Base-by-base conservation (phyloP, 1,140 invertebrate genomes). In the Caenorhabditis tropicalis region DNA sequence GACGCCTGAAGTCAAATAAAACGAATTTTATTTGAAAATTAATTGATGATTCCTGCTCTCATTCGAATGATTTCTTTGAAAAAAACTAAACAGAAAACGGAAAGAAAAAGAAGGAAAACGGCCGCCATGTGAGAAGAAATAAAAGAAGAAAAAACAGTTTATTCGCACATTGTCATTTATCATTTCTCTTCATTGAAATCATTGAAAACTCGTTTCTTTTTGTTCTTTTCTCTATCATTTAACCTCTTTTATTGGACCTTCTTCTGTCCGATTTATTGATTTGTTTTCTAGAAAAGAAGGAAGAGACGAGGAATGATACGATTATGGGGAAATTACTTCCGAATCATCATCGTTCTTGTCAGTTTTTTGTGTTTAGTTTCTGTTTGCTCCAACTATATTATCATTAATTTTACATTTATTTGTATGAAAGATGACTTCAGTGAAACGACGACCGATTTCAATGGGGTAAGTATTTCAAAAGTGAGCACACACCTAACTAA, bases 381-480 rank as follows among this genome's bases (percentile, higher is more conserved):
- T 24, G 60, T 82, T 9, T 82, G 82, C 51, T 82, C 56, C 16
- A 82, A 82, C 49, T 82, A 82, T 51, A 82, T 65, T 1, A 82
- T 82, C 31, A 82, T 82, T 16, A 65, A 82, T 56, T 82, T 82
- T 16, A 82, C 82, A 48, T 82, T 82, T 33, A 82, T 82, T 31
- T 82, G 82, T 33, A 82, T 82, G 82, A 60, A 82, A 27, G 39
- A 82, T 29, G 60, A 82, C 27, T 31, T 82, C 21, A 70, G 39
- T 31, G 2, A 24, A n/a, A n/a, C n/a, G 15, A 74, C 82, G 12
- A 49, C 7, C 0, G 56, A 53, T 12, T 24, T 10, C 46, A 82
- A 70, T 82, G 31, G 60, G 46, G 79, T 81, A 24, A 21, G 65
- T 36, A 2, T 65, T 60, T 60, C 27, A 31, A 65, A 27, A 65